A percentile compares a stretch with the other conserved stretches of the same genome.
Evolutionary conservation across 2,797 vertebrate species (phyloP).

Genomic region (Rhinella marina): DNA sequence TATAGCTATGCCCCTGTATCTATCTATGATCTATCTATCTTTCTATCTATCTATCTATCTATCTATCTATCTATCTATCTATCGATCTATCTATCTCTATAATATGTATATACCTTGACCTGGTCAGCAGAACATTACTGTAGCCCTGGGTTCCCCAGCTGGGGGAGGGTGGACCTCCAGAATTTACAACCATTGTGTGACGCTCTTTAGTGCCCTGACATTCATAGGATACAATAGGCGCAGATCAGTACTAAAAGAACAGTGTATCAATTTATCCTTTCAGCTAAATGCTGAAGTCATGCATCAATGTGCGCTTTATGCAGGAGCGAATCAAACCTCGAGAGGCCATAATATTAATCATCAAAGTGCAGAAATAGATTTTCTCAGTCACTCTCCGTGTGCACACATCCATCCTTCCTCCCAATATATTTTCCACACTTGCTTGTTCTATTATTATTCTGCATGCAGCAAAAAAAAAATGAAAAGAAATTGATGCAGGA

Average conservation of each 20-base stretch:
- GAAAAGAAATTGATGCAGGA: slow-evolving; percentile 35
- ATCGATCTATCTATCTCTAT: not conserved
- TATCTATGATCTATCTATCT: too few relatives aligned
- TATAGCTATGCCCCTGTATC: too few relatives aligned
- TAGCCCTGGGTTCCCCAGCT: not conserved
- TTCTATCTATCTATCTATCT: too few relatives aligned
- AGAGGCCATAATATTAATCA: slow-evolving; percentile 42
- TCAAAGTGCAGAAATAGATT: slow-evolving; percentile 49
- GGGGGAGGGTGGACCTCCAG: not conserved
- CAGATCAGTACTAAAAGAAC: not conserved
- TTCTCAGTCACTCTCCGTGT: slow-evolving; percentile 41
- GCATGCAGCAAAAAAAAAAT: slow-evolving; percentile 37
- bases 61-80: not conserved
- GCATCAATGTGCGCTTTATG: slow-evolving; percentile 40
- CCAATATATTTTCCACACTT: slow-evolving; percentile 49
- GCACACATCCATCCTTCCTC: slow-evolving; percentile 50
- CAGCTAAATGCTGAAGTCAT: not conserved
- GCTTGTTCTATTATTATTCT: slow-evolving; percentile 55
- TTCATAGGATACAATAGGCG: slow-evolving; percentile 22
- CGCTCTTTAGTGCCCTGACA: not conserved
- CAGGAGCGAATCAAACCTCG: slow-evolving; percentile 49
- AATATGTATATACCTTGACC: not conserved
- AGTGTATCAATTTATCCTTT: slow-evolving; percentile 25
- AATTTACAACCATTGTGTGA: not conserved
- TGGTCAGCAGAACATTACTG: not conserved